These are phyloP conservation scores for Coregonus ussuriensis DNA, from an alignment of 2,797 vertebrate species.

Conservation along the genomic window DNA sequence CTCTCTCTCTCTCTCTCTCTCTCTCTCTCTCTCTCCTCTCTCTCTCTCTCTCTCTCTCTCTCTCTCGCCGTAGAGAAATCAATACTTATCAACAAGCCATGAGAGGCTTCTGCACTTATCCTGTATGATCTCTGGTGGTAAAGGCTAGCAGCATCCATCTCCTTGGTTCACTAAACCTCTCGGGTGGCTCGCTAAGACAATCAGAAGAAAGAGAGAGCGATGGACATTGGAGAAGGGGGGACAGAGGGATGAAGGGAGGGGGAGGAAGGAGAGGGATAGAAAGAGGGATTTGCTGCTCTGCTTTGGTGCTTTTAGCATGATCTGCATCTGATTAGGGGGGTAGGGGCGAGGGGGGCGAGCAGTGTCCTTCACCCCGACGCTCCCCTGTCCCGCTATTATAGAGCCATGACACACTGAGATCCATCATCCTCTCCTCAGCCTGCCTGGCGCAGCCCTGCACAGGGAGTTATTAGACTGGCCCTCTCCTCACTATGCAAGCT, in stretches of 20 bases:
- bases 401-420: slow-evolving; percentile 82
- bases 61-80: slow-evolving; percentile 79
- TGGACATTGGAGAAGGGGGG: not conserved
- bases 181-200: slow-evolving; percentile 69
- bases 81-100: slow-evolving; percentile 99
- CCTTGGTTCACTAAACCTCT: slow-evolving; percentile 82
- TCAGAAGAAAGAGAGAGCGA: slow-evolving; percentile 36
- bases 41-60: slow-evolving; percentile 36
- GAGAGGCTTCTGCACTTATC: slow-evolving; percentile 83
- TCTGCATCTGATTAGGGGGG: slow-evolving; percentile 97
- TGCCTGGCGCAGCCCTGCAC: slow-evolving; percentile 59
- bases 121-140: slow-evolving; percentile 91
- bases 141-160: slow-evolving; percentile 88
- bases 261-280: not conserved
- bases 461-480: slow-evolving; percentile 71
- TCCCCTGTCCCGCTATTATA: slow-evolving; percentile 87
- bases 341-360: slow-evolving; percentile 69
- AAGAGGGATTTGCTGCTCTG: slow-evolving; percentile 79
- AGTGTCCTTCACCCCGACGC: slow-evolving; percentile 93
- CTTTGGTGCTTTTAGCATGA: slow-evolving; percentile 67
- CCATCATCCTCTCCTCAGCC: slow-evolving; percentile 82
- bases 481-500: slow-evolving; percentile 16
- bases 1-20: too few relatives aligned
- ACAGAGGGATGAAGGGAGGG: not conserved
- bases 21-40: too few relatives aligned